Evolutionary conservation across 2,797 vertebrate genomes (phyloP).

Genomic region (Pelobates cultripes): DNA sequence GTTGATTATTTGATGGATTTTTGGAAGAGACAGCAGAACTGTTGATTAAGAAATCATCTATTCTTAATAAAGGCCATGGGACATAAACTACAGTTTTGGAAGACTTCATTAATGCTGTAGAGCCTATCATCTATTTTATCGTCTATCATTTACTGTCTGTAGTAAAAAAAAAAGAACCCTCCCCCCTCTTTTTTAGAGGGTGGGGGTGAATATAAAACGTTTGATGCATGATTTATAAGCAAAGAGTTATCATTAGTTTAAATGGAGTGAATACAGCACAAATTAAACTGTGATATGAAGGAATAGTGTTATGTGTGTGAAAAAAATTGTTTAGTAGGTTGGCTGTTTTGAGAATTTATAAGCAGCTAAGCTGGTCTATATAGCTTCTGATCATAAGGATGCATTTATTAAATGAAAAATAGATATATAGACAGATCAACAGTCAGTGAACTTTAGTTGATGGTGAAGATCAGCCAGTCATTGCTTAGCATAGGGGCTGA

Average conservation of each 20-base stretch:
- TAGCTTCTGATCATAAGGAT: no score
- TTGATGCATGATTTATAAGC: conserved; percentile 41
- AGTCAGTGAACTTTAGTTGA: no score
- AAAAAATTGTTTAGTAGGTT: background rate
- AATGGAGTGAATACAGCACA: conserved; percentile 17
- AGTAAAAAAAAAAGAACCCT: background rate
- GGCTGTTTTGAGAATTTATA: background rate
- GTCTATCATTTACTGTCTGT: conserved; percentile 21
- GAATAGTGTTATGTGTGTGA: conserved; percentile 11
- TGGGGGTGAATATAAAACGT: background rate
- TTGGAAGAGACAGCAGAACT: conserved; percentile 26
- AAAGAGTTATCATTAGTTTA: conserved; percentile 40
- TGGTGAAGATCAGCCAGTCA: no score
- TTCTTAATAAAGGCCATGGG: conserved; percentile 38
- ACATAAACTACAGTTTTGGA: conserved; percentile 6
- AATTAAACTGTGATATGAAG: conserved; percentile 12
- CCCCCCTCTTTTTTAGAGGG: background rate
- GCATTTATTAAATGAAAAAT: no score
- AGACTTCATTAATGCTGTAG: conserved; percentile 20
- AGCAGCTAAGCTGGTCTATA: no score
- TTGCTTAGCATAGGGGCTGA: no score
- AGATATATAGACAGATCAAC: no score
- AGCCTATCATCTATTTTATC: conserved; percentile 8
- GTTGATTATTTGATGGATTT: conserved; percentile 37
- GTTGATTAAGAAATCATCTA: conserved; percentile 40